Base-by-base conservation (phyloP, 1,140 invertebrate species). In the Phocides pigmalion region DNA sequence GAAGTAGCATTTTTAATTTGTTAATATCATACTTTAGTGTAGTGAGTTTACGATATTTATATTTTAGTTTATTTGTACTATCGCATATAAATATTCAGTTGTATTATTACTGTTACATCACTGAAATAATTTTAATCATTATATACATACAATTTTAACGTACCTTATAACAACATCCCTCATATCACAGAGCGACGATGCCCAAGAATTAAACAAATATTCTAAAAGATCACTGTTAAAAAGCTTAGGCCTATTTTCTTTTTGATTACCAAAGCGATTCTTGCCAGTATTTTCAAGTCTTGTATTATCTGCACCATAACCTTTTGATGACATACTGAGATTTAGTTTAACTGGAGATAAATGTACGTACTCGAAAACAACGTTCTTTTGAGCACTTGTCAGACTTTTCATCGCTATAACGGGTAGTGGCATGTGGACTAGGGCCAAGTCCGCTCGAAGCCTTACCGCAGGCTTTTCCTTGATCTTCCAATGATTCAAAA, bases 311-410 rank as follows among this genome's bases (percentile, higher is more conserved):
- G 79, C 87, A 2, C 86, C 81, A 64, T 93, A 94, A 2, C 94
- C 94, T 74, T 93, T 88, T 46, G 94, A 94, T 12, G 94, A 94
- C 56, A 97, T 93, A 87, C 94, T 96, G 17, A 97, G 84, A 35
- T 93, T 90, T 41, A 96, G 79, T 70, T 94, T 94, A 2, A 96
- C 74, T 0, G 95, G 95, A 8, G 95, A 95, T 46, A 96, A 78
- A 78, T 95, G 95, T 19, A 96, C 87, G 67, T 93, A 94, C 74
- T 97, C 95, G 72, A 95, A 93, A 8, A 94, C 61, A 56, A 91
- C 68, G 70, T 89, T 82, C 71, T 75, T 89, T 51, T 85, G 82
- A 4, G 70, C 76, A 64, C 56, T 82, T 16, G 66, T 79, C 25
- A 82, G 83, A 62, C 74, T 92, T 75, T 90, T 92, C 70, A 81